Percentiles rank a stretch among this genome's conserved stretches.
phyloP scores from a whole-genome alignment of 2,888 invertebrate species.

The Cheilosia grossa region DNA sequence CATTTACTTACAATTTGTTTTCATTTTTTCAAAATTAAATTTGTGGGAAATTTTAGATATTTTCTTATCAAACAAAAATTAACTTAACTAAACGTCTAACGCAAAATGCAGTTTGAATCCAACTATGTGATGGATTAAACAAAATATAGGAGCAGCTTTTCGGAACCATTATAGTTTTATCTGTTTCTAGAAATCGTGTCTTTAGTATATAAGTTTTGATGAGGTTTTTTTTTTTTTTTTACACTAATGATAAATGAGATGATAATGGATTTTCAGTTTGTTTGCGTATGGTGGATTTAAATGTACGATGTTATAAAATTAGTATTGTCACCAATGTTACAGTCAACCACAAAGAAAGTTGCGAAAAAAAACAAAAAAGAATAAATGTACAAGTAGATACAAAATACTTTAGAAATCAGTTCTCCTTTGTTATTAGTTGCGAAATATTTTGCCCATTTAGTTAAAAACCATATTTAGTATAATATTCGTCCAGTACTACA shows the following conservation, averaged over 20 bases:
- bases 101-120: neutral
- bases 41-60: slow-evolving; percentile 69
- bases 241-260: slow-evolving; percentile 48
- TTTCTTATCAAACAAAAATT: slow-evolving; percentile 18
- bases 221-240: neutral
- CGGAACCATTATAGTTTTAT: neutral
- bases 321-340: slow-evolving; percentile 7
- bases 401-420: neutral
- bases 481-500: too few relatives aligned
- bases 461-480: too few relatives aligned
- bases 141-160: slow-evolving; percentile 18
- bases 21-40: slow-evolving; percentile 4
- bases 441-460: too few relatives aligned
- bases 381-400: neutral
- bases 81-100: neutral
- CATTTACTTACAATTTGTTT: slow-evolving; percentile 12
- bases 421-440: too few relatives aligned
- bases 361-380: neutral
- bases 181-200: neutral
- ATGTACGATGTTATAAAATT: neutral
- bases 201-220: slow-evolving; percentile 3
- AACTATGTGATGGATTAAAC: neutral
- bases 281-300: slow-evolving; percentile 1
- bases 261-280: slow-evolving; percentile 41
- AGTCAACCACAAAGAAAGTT: slow-evolving; percentile 20